Evolutionary conservation across 2,888 invertebrate species (phyloP), one percentile per base, ranked within the genome.

Genomic region (Zaprionus bogoriensis): DNA sequence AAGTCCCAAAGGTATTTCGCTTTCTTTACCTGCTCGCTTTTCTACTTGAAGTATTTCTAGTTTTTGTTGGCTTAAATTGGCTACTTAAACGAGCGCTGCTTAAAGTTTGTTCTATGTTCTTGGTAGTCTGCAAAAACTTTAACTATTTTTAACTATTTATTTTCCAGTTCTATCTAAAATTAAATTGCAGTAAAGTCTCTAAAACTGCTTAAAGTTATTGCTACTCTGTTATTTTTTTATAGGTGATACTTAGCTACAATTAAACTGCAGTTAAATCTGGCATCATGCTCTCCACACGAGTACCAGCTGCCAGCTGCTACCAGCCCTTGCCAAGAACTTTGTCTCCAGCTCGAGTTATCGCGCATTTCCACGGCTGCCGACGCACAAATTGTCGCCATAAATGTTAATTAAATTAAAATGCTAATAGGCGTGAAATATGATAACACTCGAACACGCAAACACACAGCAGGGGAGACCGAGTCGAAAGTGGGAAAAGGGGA

Each of bases 381-480:
- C 60, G 68, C 73, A 60, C 72, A 80, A 80, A 80, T 70, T 80
- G 80, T 75, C 80, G 69, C 66, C 80, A 80, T 84, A 87, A 87
- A 84, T 84, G 85, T 78, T 82, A 82, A 82, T 82, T 82, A 81
- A 87, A 82, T 82, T 81, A 84, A 76, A 80, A 74, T 67, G 85
- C 82, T 81, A 82, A 82, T 84, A 82, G 85, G 85, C 82, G 87
- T 82, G 74, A 82, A 82, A 84, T 82, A 78, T 78, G 85, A 82
- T 82, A 87, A 78, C 85, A 62, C 64, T 47, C 58, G 65, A 64
- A 75, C 60, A 60, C 46, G 51, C 47, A 32, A 50, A 62, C 38
- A 42, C 14, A 47, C 1, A 12, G 30, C 4, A 36, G 20, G 22
- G 14, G 10, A 17, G 14, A n/a, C n/a, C n/a, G n/a, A n/a, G n/a